These are phyloP conservation scores for Diaphora mendica DNA, from an alignment of 2,888 invertebrate species.

Conservation along the genomic window DNA sequence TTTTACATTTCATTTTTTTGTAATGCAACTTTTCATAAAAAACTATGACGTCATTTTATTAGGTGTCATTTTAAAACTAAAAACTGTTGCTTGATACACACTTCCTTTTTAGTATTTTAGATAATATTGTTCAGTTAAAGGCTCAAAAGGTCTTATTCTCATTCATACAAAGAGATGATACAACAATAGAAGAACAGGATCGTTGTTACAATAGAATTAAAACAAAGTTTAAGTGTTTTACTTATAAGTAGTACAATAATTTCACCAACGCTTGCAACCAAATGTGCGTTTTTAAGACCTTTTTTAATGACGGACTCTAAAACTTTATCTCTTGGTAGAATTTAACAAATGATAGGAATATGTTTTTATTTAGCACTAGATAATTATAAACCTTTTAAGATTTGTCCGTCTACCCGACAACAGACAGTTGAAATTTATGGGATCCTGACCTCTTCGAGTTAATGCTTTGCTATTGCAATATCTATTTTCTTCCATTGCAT, in stretches of 20 bases:
- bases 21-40: not conserved
- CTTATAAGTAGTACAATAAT: slow-evolving; percentile 1
- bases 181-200: slow-evolving; percentile 12
- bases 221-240: not conserved
- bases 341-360: too few species aligned
- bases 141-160: slow-evolving; percentile 6
- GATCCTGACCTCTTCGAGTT: too few species aligned
- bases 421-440: too few species aligned
- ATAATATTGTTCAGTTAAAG: slow-evolving; percentile 14
- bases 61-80: slow-evolving; percentile 4
- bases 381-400: too few species aligned
- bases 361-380: too few species aligned
- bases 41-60: not conserved
- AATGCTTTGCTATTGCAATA: too few species aligned
- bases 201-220: slow-evolving; percentile 6
- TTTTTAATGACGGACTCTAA: not conserved
- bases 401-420: too few species aligned
- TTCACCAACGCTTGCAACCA: too few species aligned
- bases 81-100: not conserved
- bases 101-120: slow-evolving; percentile 12
- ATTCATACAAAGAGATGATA: slow-evolving; percentile 1
- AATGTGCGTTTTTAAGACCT: not conserved
- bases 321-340: not conserved
- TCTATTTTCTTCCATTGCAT: too few species aligned
- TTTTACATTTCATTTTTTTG: not conserved